These are phyloP conservation scores for Sesia bembeciformis DNA, from an alignment of 2,888 invertebrate species.

Conservation along the genomic window DNA sequence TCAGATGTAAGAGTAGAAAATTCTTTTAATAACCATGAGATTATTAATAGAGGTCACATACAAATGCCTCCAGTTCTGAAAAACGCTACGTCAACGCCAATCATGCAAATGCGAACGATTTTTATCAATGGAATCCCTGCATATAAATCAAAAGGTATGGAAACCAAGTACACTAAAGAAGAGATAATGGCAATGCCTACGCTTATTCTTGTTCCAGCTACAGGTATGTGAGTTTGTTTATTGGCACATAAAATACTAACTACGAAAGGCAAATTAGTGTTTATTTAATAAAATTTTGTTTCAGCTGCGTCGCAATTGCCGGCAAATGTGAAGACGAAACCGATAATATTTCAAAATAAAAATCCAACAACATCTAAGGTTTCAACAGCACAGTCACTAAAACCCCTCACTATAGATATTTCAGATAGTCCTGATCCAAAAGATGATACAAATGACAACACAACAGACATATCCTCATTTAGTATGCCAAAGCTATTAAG, in stretches of 20 bases:
- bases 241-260: neutral
- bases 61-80: conserved; percentile 20
- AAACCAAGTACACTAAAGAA: conserved; percentile 40
- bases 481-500: neutral
- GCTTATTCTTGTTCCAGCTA: conserved; percentile 50
- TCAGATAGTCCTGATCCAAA: conserved; percentile 5
- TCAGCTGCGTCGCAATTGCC: conserved; percentile 24
- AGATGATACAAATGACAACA: neutral
- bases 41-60: conserved; percentile 8
- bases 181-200: conserved; percentile 73
- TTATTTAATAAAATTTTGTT: conserved; percentile 8
- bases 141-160: conserved; percentile 27
- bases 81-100: conserved; percentile 44
- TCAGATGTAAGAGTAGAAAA: conserved; percentile 56
- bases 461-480: neutral
- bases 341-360: conserved; percentile 14
- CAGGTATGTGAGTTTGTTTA: conserved; percentile 31
- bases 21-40: conserved; percentile 17
- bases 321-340: conserved; percentile 15
- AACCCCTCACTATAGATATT: conserved; percentile 15
- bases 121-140: conserved; percentile 56
- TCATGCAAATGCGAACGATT: conserved; percentile 47
- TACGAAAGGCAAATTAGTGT: neutral
- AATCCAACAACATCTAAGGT: conserved; percentile 13
- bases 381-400: conserved; percentile 2